phyloP scores from a whole-genome alignment of 2,888 invertebrate genomes.

The Oscheius sp. region DNA sequence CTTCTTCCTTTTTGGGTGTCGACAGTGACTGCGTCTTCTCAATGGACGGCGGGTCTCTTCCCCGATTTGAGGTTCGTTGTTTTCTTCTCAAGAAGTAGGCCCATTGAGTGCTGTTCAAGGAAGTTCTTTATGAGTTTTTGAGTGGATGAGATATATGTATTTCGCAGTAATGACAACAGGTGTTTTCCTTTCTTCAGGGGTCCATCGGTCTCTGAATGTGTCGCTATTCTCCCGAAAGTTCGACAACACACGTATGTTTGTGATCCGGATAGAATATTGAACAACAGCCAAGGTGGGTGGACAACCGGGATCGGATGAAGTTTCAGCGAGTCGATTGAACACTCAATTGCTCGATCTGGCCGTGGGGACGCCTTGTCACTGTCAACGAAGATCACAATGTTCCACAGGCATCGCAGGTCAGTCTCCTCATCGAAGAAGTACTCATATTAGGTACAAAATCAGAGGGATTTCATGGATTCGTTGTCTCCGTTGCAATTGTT shows the following conservation, averaged over 20 bases:
- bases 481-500: constrained; percentile 68
- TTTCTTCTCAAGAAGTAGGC: not conserved
- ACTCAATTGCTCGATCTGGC: constrained; percentile 61
- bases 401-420: constrained; percentile 45
- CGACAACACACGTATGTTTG: constrained; percentile 65
- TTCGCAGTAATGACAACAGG: not conserved
- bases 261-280: constrained; percentile 68
- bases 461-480: constrained; percentile 67
- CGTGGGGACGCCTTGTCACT: constrained; percentile 66
- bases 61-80: constrained; percentile 25
- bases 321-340: constrained; percentile 60
- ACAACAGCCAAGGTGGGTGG: constrained; percentile 63
- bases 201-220: constrained; percentile 58
- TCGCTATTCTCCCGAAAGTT: constrained; percentile 41
- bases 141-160: not conserved
- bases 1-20: not conserved
- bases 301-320: not conserved
- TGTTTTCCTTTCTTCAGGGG: constrained; percentile 49
- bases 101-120: not conserved
- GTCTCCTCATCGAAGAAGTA: not conserved
- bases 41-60: constrained; percentile 25
- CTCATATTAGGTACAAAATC: constrained; percentile 42
- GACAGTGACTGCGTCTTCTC: constrained; percentile 1
- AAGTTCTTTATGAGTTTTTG: not conserved
- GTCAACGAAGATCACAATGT: constrained; percentile 67